These are phyloP conservation scores for Caiman crocodilus DNA, from an alignment of 2,797 vertebrate species.

Conservation along the genomic window DNA sequence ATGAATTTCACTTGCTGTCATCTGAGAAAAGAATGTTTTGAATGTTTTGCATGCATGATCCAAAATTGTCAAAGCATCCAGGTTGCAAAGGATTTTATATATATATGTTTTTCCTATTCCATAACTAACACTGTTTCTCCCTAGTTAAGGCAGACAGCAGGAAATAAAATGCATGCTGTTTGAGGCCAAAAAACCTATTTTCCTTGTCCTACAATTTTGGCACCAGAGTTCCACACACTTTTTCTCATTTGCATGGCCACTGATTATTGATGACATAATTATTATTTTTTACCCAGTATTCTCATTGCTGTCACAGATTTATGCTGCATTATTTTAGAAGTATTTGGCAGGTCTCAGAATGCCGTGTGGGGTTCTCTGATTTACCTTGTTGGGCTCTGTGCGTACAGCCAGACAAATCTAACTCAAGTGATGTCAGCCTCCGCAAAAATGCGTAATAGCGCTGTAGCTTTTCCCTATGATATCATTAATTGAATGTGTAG, in stretches of 20 bases:
- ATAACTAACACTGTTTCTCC: constrained; percentile 55
- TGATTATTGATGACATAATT: constrained; percentile 38
- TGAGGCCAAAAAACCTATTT: constrained; percentile 22
- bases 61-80: constrained; percentile 86
- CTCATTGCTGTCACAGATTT: constrained; percentile 17
- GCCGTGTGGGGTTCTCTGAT: constrained; percentile 10
- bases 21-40: constrained; percentile 75
- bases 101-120: constrained; percentile 63
- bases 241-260: constrained; percentile 63
- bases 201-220: constrained; percentile 51
- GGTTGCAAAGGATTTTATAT: constrained; percentile 76
- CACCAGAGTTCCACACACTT: constrained; percentile 10
- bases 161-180: constrained; percentile 34
- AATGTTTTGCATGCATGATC: constrained; percentile 84
- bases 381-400: constrained; percentile 20
- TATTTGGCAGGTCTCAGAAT: neutral
- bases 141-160: constrained; percentile 30
- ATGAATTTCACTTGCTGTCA: constrained; percentile 75
- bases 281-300: constrained; percentile 17
- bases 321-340: constrained; percentile 33
- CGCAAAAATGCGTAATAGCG: too few species aligned
- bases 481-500: too few species aligned
- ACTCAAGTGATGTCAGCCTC: constrained; percentile 10
- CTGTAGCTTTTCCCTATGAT: too few species aligned
- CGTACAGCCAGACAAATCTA: constrained; percentile 17